phyloP scores from a whole-genome alignment of 2,113 vertebrate genomes.

The Oreocharis arfaki region DNA sequence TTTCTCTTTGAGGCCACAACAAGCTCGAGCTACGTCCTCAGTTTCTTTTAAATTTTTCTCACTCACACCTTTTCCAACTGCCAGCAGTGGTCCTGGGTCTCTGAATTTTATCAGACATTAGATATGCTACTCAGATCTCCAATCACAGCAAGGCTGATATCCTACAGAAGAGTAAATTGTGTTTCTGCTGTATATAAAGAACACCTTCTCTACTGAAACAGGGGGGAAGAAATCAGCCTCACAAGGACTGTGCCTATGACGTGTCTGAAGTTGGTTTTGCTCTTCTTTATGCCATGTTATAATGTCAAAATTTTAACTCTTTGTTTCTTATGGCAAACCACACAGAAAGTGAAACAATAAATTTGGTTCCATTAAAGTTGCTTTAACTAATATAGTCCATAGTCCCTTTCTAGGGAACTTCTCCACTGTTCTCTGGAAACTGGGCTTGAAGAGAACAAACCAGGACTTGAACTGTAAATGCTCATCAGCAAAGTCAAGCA shows the following conservation, averaged over 20 bases:
- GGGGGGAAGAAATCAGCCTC: background rate
- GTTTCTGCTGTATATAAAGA: background rate
- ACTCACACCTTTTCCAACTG: accelerated
- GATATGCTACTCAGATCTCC: background rate
- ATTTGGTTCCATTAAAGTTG: background rate
- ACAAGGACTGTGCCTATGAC: background rate
- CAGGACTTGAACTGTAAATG: background rate
- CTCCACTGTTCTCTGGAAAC: background rate
- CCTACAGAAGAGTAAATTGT: background rate
- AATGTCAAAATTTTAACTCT: background rate
- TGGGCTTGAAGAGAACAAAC: background rate
- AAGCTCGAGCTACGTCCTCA: background rate
- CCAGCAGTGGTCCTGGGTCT: background rate
- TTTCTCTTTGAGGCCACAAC: background rate
- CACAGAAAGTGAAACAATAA: background rate
- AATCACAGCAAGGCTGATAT: background rate
- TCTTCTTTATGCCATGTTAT: background rate
- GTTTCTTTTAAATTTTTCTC: background rate
- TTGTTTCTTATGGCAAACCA: background rate
- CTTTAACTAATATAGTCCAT: background rate
- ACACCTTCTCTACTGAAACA: background rate
- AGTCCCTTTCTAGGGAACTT: background rate
- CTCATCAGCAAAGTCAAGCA: background rate
- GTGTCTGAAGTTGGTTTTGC: background rate
- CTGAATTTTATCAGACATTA: background rate